These are phyloP conservation scores for Heliconius hortense DNA, from an alignment of 2,888 invertebrate species.

Conservation along the genomic window DNA sequence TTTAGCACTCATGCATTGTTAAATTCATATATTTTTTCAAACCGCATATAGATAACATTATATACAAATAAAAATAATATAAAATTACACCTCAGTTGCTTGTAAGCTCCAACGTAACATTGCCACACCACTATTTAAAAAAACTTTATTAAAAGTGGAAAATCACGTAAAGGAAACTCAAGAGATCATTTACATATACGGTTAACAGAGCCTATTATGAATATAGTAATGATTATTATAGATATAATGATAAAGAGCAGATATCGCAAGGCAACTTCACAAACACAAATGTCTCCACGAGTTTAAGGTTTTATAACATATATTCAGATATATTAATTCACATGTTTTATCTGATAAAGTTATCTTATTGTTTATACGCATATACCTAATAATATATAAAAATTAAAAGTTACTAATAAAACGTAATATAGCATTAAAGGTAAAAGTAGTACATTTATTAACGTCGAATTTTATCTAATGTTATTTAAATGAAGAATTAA, in stretches of 20 bases:
- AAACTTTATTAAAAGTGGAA: slow-evolving; percentile 6
- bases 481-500: neutral
- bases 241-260: slow-evolving; percentile 72
- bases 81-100: slow-evolving; percentile 57
- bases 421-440: neutral
- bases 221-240: slow-evolving; percentile 61
- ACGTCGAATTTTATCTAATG: neutral
- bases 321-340: slow-evolving; percentile 23
- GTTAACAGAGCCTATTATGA: slow-evolving; percentile 64
- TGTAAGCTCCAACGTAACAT: slow-evolving; percentile 67
- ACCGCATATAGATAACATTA: neutral
- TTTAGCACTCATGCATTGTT: slow-evolving; percentile 17
- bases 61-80: slow-evolving; percentile 17
- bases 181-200: slow-evolving; percentile 54
- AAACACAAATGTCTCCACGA: slow-evolving; percentile 43
- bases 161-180: slow-evolving; percentile 24
- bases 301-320: slow-evolving; percentile 26
- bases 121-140: slow-evolving; percentile 32
- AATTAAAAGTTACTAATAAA: neutral
- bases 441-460: neutral
- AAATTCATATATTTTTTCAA: neutral
- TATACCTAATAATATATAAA: neutral
- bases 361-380: slow-evolving; percentile 23
- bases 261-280: slow-evolving; percentile 69
- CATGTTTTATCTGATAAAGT: slow-evolving; percentile 23